Evolutionary conservation across 1,140 invertebrate genomes (phyloP).

Genomic region (Cydia fagiglandana): DNA sequence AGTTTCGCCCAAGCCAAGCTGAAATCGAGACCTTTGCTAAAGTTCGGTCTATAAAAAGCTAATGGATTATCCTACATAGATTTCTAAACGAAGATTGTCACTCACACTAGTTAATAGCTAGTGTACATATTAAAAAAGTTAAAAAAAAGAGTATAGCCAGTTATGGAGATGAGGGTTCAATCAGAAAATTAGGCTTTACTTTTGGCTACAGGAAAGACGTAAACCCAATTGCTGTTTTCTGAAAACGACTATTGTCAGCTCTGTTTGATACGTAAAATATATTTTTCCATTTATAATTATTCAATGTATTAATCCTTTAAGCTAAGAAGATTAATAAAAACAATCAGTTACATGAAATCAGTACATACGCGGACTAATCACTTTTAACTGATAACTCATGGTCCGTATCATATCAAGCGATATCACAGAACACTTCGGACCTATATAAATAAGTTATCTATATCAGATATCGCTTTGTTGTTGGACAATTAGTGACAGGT

Average conservation of each 20-base stretch:
- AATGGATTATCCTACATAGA: no score
- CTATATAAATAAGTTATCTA: conserved; percentile 38
- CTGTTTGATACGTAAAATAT: conserved; percentile 36
- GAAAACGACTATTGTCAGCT: neutral
- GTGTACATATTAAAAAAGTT: no score
- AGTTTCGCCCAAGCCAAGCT: no score
- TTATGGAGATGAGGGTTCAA: no score
- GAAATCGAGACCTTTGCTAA: no score
- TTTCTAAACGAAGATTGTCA: no score
- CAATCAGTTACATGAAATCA: conserved; percentile 33
- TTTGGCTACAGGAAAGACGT: no score
- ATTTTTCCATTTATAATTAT: conserved; percentile 61
- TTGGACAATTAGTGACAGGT: conserved; percentile 45
- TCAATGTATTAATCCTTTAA: conserved; percentile 20
- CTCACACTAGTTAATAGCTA: no score
- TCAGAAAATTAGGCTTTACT: no score
- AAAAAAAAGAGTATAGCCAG: no score
- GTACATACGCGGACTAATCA: conserved; percentile 57
- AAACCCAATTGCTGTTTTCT: no score
- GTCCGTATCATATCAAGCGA: conserved; percentile 10
- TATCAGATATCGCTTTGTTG: conserved; percentile 39
- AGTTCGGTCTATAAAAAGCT: no score
- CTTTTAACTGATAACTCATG: conserved; percentile 42
- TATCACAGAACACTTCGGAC: conserved; percentile 32
- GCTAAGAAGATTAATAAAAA: conserved; percentile 17